phyloP scores from a whole-genome alignment of 2,797 vertebrate genomes.

The Apogon talboti region DNA sequence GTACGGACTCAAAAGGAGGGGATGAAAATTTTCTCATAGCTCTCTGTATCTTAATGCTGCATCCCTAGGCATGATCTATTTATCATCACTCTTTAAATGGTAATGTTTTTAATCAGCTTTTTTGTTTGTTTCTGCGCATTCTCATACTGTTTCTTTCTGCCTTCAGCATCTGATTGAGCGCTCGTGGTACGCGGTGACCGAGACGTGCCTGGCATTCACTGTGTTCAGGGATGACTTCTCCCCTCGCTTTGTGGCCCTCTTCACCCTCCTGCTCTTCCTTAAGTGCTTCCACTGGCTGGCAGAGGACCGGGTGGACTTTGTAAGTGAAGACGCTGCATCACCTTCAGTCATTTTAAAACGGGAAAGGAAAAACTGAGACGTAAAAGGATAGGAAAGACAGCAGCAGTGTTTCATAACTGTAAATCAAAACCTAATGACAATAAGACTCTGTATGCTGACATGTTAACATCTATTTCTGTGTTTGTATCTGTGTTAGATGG shows the following conservation, averaged over 20 bases:
- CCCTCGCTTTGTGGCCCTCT: slow-evolving; percentile 96
- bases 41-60: too few species aligned
- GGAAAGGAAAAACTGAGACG: slow-evolving; percentile 14
- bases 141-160: background rate
- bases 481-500: slow-evolving; percentile 86
- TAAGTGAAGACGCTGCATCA: slow-evolving; percentile 78
- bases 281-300: slow-evolving; percentile 99
- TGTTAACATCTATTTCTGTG: background rate
- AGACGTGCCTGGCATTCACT: slow-evolving; percentile 98
- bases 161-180: slow-evolving; percentile 94
- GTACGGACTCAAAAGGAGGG: too few species aligned
- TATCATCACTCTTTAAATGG: too few species aligned
- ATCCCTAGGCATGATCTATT: too few species aligned
- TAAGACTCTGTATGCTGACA: background rate
- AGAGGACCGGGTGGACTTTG: slow-evolving; percentile 96
- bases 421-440: too few species aligned
- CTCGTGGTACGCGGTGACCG: slow-evolving; percentile 97
- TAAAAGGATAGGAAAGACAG: background rate
- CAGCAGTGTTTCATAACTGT: too few species aligned
- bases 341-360: slow-evolving; percentile 3
- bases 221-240: slow-evolving; percentile 98
- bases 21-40: too few species aligned
- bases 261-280: slow-evolving; percentile 97
- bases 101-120: background rate
- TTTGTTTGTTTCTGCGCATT: slow-evolving; percentile 7